Percentiles rank a stretch among this genome's conserved stretches.
phyloP scores from a whole-genome alignment of 2,797 vertebrate species.

The Lepidocolaptes lacrymiger region DNA sequence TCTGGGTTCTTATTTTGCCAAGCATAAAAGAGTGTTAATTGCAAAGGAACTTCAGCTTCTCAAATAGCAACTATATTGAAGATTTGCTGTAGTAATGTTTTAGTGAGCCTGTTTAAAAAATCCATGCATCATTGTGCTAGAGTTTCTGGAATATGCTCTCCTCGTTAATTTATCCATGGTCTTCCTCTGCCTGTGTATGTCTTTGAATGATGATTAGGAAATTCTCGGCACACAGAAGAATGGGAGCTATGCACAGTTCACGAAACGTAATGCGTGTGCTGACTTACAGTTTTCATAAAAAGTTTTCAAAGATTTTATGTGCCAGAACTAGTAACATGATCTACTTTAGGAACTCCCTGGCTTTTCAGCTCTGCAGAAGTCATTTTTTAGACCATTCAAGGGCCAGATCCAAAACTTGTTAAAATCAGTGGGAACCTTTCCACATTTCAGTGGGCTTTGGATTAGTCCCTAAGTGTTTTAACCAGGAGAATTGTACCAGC shows the following conservation, averaged over 20 bases:
- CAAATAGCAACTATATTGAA: slow-evolving; percentile 53
- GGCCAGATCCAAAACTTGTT: slow-evolving; percentile 68
- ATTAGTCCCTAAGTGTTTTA: slow-evolving; percentile 67
- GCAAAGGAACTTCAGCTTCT: slow-evolving; percentile 62
- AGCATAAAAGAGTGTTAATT: slow-evolving; percentile 61
- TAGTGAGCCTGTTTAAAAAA: slow-evolving; percentile 2
- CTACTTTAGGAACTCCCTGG: slow-evolving; percentile 79
- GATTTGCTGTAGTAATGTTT: slow-evolving; percentile 51
- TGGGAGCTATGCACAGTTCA: slow-evolving; percentile 74
- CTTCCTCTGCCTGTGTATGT: slow-evolving; percentile 55
- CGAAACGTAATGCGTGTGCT: slow-evolving; percentile 66
- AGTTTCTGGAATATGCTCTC: slow-evolving; percentile 17
- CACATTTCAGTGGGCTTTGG: slow-evolving; percentile 51
- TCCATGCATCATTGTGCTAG: neutral
- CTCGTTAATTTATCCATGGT: neutral
- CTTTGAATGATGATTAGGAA: slow-evolving; percentile 67
- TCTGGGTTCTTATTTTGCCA: slow-evolving; percentile 38
- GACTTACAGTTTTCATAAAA: slow-evolving; percentile 78
- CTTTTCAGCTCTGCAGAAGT: slow-evolving; percentile 80
- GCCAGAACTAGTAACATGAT: slow-evolving; percentile 82
- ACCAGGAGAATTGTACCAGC: slow-evolving; percentile 55
- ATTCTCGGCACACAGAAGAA: slow-evolving; percentile 69
- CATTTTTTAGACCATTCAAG: slow-evolving; percentile 67
- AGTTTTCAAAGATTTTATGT: slow-evolving; percentile 77
- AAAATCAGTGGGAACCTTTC: slow-evolving; percentile 64